A percentile compares a stretch with the other conserved stretches of the same genome.
These are phyloP conservation scores for Syngnathus rostellatus DNA, from an alignment of 2,797 vertebrate genomes.

Conservation along the genomic window DNA sequence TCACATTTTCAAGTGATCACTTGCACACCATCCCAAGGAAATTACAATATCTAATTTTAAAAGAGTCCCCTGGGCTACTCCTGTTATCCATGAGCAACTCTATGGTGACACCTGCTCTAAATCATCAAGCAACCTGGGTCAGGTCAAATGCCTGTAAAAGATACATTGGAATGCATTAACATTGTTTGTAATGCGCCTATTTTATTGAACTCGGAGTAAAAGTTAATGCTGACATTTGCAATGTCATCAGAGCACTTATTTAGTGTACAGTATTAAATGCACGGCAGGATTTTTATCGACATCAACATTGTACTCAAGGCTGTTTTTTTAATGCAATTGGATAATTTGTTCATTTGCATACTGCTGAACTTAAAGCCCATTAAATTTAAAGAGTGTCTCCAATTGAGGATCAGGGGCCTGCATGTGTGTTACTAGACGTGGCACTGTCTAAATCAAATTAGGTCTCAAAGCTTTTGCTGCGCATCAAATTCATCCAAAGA, in stretches of 20 bases:
- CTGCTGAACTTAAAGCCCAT: background rate
- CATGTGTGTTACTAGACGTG: conserved; percentile 14
- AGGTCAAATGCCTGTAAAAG: background rate
- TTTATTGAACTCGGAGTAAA: background rate
- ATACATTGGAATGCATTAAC: background rate
- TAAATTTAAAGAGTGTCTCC: background rate
- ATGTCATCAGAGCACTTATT: background rate
- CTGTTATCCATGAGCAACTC: too few relatives aligned
- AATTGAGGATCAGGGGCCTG: conserved; percentile 5
- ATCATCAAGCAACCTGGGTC: too few relatives aligned
- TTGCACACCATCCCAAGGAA: too few relatives aligned
- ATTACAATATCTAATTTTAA: too few relatives aligned
- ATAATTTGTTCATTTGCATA: conserved; percentile 2
- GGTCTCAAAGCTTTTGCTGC: conserved; percentile 24
- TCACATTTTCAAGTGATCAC: too few relatives aligned
- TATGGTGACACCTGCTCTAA: too few relatives aligned
- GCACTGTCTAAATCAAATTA: conserved; percentile 34
- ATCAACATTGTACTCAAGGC: background rate
- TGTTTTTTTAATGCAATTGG: background rate
- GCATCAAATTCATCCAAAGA: conserved; percentile 17
- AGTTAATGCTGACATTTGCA: background rate
- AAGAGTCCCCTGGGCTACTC: too few relatives aligned
- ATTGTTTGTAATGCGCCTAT: background rate
- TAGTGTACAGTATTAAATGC: background rate
- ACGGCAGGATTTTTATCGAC: background rate